A percentile compares a stretch with the other conserved stretches of the same genome.
Evolutionary conservation across 2,113 vertebrate genomes (phyloP).

Genomic region (Labrus mixtus): DNA sequence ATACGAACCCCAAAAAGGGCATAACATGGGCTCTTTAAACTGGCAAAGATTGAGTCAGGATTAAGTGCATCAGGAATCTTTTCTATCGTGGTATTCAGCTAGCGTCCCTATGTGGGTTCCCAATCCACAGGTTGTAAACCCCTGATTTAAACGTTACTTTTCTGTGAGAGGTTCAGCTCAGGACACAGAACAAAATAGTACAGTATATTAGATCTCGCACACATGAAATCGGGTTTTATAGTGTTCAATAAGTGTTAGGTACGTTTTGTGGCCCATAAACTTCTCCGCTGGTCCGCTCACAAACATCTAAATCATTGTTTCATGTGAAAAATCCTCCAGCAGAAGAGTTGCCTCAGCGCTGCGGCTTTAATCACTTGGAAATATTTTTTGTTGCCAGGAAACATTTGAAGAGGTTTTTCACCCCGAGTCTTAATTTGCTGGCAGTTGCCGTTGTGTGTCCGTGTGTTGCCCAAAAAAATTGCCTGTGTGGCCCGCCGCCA

Average conservation of each 20-base stretch:
- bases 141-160: not conserved
- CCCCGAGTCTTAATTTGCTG: constrained; percentile 63
- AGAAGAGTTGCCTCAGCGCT: constrained; percentile 54
- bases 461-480: constrained; percentile 58
- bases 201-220: constrained; percentile 12
- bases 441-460: constrained; percentile 54
- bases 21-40: too few species aligned
- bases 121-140: not conserved
- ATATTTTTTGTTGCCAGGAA: constrained; percentile 79
- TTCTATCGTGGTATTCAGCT: too few species aligned
- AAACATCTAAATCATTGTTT: constrained; percentile 63
- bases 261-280: constrained; percentile 57
- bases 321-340: constrained; percentile 39
- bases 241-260: constrained; percentile 52
- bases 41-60: too few species aligned
- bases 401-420: constrained; percentile 73
- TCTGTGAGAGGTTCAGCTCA: constrained; percentile 33
- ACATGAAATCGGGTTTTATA: constrained; percentile 38
- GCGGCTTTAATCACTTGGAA: constrained; percentile 78
- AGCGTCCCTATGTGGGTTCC: not conserved
- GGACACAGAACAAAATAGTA: constrained; percentile 31
- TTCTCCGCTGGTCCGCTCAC: constrained; percentile 36
- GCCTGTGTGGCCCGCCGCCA: constrained; percentile 41
- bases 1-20: too few species aligned
- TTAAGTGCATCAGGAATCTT: too few species aligned